These are phyloP conservation scores for Muntiacus reevesi DNA, from an alignment of 2,113 vertebrate species.

Conservation along the genomic window DNA sequence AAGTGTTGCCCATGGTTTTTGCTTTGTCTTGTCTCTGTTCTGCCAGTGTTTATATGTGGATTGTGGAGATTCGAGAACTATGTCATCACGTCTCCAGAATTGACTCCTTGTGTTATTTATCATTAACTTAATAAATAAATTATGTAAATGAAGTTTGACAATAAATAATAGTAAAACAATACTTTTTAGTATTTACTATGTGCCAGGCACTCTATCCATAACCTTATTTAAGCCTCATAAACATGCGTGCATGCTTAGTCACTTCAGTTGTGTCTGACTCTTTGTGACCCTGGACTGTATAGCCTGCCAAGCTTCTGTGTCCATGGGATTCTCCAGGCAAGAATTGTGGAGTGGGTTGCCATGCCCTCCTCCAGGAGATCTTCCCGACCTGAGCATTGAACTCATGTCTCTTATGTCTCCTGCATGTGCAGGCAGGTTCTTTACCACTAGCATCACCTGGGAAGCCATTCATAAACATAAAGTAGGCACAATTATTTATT, in stretches of 20 bases:
- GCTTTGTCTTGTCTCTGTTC: neutral
- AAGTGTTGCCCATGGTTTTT: neutral
- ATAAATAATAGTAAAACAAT: neutral
- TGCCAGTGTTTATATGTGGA: neutral
- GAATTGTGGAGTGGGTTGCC: neutral
- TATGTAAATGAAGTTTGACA: neutral
- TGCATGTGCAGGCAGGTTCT: neutral
- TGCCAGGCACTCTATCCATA: too few species aligned
- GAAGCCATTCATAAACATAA: neutral
- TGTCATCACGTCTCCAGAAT: neutral
- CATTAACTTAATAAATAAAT: neutral
- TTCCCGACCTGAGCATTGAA: fast-evolving
- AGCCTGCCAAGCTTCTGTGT: neutral
- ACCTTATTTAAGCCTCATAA: neutral
- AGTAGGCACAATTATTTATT: neutral
- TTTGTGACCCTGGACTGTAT: neutral
- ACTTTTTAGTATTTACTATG: neutral
- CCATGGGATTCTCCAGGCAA: neutral
- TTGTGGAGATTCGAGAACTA: neutral
- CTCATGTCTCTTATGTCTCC: neutral
- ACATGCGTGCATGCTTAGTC: fast-evolving
- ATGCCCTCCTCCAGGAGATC: neutral
- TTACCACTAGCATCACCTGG: neutral
- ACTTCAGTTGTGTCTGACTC: neutral
- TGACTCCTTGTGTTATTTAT: too few species aligned